Base-by-base conservation (phyloP, 92 coral and sea anemone genomes). In the Actinostola sp. region DNA sequence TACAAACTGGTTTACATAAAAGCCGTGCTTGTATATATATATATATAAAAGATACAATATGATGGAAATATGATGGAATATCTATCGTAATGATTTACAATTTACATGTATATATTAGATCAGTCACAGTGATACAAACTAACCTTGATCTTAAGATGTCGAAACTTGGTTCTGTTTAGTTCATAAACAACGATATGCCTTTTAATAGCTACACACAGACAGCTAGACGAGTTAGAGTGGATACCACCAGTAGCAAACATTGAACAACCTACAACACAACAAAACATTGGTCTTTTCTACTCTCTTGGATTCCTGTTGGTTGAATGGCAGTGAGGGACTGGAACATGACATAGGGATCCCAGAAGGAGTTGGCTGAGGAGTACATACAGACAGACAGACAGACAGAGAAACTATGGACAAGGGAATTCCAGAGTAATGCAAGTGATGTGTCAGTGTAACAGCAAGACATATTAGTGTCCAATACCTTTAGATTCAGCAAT, bases 241-340 rank as follows among this genome's bases (percentile, higher is more conserved):
- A 89, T 89, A 30, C 88, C 74, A 10, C 99, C 99, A 32, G 97
- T 82, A 41, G 97, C 95, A 63, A 95, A 95, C 92, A 95, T 81
- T 10, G 76, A 73, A 69, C 99, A 95, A 44, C 91, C 89, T 84
- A 53, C 24, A 58, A 53, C 45, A 14, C 14, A 7, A 39, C 45
- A 39, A 39, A 39, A 39, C 14, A 39, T 39, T 39, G n/a, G 8
- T 39, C 45, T 39, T 7, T 7, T 39, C 7, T 39, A 39, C 7
- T 39, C 45, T 7, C 45, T 39, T 39, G 45, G 45, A 39, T 39
- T 39, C 7, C 45, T 39, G 45, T 7, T 7, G 7, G 45, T 7
- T 39, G 45, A 39, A n/a, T n/a, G n/a, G n/a, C n/a, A n/a, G n/a
- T n/a, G n/a, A n/a, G n/a, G n/a, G n/a, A n/a, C n/a, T n/a, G n/a